phyloP scores from a whole-genome alignment of 2,797 vertebrate species.

The Chelidonichthys spinosus region DNA sequence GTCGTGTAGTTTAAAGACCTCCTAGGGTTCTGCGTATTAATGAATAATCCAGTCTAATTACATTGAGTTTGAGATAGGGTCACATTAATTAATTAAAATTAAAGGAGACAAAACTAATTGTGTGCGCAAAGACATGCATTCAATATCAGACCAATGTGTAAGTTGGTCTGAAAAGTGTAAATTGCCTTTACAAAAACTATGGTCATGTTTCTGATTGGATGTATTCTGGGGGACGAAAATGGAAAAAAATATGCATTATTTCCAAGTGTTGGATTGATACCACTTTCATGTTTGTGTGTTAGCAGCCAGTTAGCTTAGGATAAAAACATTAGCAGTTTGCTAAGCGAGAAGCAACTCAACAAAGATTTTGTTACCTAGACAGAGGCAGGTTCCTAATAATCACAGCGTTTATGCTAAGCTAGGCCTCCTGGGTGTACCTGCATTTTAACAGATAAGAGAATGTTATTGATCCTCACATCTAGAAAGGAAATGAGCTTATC shows the following conservation, averaged over 20 bases:
- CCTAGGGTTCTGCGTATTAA: slow-evolving; percentile 42
- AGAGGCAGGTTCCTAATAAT: not conserved
- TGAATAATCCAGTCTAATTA: slow-evolving; percentile 53
- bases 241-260: not conserved
- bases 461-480: not conserved
- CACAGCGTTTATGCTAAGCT: not conserved
- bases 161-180: not conserved
- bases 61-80: not conserved
- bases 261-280: not conserved
- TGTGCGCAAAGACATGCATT: not conserved
- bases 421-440: not conserved
- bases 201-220: not conserved
- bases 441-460: not conserved
- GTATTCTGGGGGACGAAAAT: not conserved
- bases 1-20: slow-evolving; percentile 44
- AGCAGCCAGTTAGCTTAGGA: not conserved
- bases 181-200: not conserved
- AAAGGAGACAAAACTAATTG: not conserved
- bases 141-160: not conserved
- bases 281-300: not conserved
- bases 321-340: not conserved
- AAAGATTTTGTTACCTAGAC: too few relatives aligned
- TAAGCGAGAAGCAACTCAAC: too few relatives aligned
- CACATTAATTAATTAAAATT: slow-evolving; percentile 9
- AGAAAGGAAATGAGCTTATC: not conserved